phyloP scores from a whole-genome alignment of 1,140 invertebrate species.

The Drosophila subobscura region DNA sequence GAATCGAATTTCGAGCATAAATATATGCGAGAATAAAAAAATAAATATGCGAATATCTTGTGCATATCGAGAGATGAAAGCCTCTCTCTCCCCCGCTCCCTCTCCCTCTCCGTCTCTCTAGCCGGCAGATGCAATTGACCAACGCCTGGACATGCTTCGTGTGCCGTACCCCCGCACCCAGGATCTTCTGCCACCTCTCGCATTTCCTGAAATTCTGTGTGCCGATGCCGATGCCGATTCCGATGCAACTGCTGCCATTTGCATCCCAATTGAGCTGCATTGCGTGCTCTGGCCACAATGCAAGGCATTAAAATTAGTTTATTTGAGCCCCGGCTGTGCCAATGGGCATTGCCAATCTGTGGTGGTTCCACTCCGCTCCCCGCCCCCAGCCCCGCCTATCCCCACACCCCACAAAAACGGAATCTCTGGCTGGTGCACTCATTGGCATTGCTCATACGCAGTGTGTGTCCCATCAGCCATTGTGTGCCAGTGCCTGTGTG shows the following conservation, averaged over 20 bases:
- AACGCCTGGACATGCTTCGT: neutral
- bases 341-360: slow-evolving; percentile 51
- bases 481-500: neutral
- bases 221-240: neutral
- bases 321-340: slow-evolving; percentile 58
- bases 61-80: slow-evolving; percentile 29
- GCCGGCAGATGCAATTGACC: too few species aligned
- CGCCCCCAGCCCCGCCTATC: neutral
- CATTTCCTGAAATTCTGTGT: too few species aligned
- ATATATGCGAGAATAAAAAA: slow-evolving; percentile 43
- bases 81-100: neutral
- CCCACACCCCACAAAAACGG: neutral
- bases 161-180: neutral
- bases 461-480: slow-evolving; percentile 31
- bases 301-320: slow-evolving; percentile 79
- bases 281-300: slow-evolving; percentile 65
- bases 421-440: neutral
- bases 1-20: slow-evolving; percentile 5
- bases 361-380: slow-evolving; percentile 1
- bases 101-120: neutral
- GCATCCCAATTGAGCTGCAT: slow-evolving; percentile 70
- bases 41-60: slow-evolving; percentile 50
- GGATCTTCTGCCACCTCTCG: neutral
- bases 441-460: slow-evolving; percentile 59
- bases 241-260: slow-evolving; percentile 38